phyloP scores from a whole-genome alignment of 2,888 invertebrate species.

The Eumacrocentrus americanus region DNA sequence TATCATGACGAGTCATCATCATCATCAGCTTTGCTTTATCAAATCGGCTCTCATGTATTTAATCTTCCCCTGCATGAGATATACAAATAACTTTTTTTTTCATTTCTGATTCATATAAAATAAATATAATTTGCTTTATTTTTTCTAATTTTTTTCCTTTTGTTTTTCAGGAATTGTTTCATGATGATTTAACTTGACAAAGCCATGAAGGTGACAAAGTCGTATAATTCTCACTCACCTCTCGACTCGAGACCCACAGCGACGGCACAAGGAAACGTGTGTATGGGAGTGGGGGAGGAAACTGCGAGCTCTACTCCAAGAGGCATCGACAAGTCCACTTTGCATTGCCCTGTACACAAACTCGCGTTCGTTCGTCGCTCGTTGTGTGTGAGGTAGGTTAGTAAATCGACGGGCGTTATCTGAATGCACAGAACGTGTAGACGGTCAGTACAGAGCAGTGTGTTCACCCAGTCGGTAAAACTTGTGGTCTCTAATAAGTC shows the following conservation, averaged over 20 bases:
- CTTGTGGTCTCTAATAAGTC: slow-evolving; percentile 21
- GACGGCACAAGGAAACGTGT: slow-evolving; percentile 5
- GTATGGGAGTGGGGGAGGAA: slow-evolving; percentile 15
- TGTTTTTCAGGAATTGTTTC: slow-evolving; percentile 2
- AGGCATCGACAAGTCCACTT: slow-evolving; percentile 36
- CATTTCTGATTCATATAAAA: slow-evolving; percentile 1
- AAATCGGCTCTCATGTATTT: too few species aligned
- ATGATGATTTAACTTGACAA: background rate
- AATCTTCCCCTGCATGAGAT: too few species aligned
- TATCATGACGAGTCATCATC: background rate
- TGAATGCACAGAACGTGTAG: slow-evolving; percentile 51
- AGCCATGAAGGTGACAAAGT: background rate
- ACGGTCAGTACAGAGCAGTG: slow-evolving; percentile 53
- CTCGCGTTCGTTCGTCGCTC: slow-evolving; percentile 28
- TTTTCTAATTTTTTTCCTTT: background rate
- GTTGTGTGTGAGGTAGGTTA: slow-evolving; percentile 55
- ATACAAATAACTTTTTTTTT: background rate
- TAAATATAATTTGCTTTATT: background rate
- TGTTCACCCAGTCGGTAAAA: slow-evolving; percentile 51
- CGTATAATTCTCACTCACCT: slow-evolving; percentile 35
- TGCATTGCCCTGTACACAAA: slow-evolving; percentile 46
- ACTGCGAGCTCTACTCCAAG: background rate
- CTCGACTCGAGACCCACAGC: slow-evolving; percentile 11
- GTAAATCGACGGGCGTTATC: slow-evolving; percentile 56
- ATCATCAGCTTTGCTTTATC: background rate